phyloP scores from a whole-genome alignment of 2,113 vertebrate genomes.

The Osmerus mordax region DNA sequence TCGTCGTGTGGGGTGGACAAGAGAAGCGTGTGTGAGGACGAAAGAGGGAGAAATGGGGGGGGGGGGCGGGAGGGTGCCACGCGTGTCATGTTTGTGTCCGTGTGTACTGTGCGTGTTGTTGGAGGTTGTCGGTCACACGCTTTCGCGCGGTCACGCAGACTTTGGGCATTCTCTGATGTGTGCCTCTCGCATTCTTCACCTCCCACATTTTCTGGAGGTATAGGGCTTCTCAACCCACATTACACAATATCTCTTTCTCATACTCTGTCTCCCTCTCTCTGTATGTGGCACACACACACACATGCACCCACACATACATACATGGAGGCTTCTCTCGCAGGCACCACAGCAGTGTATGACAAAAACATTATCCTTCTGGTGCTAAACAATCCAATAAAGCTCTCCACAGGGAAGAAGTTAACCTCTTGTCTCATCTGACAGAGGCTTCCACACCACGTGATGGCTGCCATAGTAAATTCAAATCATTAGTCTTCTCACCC shows the following conservation, averaged over 20 bases:
- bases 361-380: conserved; percentile 99
- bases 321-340: conserved; percentile 47
- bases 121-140: not conserved
- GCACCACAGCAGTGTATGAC: conserved; percentile 89
- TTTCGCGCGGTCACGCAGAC: no score
- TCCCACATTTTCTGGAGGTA: conserved; percentile 4
- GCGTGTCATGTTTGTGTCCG: no score
- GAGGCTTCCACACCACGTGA: conserved; percentile 97
- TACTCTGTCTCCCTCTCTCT: conserved; percentile 39
- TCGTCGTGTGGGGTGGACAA: not conserved
- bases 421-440: conserved; percentile 99
- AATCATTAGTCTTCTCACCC: conserved; percentile 99
- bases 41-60: fast-evolving
- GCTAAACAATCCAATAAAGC: conserved; percentile 99
- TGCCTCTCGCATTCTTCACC: conserved; percentile 28
- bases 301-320: not conserved
- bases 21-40: not conserved
- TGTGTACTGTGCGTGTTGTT: no score
- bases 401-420: conserved; percentile 99
- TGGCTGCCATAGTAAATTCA: conserved; percentile 99
- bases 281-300: not conserved
- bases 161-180: conserved; percentile 17
- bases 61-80: no score
- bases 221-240: not conserved
- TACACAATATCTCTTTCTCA: conserved; percentile 21